These are phyloP conservation scores for Crenuchus spilurus DNA, from an alignment of 2,797 vertebrate genomes.

Conservation along the genomic window DNA sequence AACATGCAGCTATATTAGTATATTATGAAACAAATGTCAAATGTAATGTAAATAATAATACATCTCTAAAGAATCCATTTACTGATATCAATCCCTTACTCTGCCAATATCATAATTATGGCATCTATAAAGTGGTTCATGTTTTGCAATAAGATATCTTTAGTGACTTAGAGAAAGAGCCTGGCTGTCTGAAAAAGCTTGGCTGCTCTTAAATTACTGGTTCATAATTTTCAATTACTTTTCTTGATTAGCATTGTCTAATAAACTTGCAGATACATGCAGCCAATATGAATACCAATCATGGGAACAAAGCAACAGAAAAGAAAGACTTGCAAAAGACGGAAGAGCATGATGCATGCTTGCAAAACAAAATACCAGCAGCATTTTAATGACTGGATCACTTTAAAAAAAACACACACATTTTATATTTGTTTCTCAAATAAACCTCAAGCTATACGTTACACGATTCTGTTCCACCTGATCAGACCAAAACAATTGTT, in stretches of 20 bases:
- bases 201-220: neutral
- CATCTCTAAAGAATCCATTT: too few species aligned
- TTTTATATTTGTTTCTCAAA: too few species aligned
- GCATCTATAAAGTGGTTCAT: neutral
- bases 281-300: neutral
- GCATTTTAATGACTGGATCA: neutral
- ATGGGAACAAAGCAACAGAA: too few species aligned
- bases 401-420: neutral
- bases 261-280: neutral
- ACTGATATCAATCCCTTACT: neutral
- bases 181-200: neutral
- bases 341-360: neutral
- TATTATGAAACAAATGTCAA: neutral
- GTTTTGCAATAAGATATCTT: neutral
- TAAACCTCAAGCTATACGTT: too few species aligned
- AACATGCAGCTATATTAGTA: too few species aligned
- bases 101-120: neutral
- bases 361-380: neutral
- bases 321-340: too few species aligned
- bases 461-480: too few species aligned
- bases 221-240: slow-evolving; percentile 9
- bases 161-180: neutral
- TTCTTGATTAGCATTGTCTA: neutral
- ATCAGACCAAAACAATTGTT: too few species aligned
- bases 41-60: too few species aligned